A percentile compares a stretch with the other conserved stretches of the same genome.
Conservation (phyloP, 2,113 vertebrate genomes). For the Sciurus niger region DNA sequence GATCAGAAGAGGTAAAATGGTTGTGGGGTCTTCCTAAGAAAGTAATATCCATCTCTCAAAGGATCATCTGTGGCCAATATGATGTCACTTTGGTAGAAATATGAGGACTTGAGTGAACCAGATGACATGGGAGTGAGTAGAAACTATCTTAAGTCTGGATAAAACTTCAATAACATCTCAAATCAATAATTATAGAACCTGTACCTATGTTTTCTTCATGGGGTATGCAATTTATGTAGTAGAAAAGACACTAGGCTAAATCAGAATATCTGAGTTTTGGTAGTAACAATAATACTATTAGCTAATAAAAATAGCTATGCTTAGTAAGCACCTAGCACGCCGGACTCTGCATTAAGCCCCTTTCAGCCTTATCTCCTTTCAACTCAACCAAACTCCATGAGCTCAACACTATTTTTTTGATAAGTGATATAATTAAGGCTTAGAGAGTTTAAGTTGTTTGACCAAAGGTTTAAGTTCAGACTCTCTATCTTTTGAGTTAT, state of each 20-base stretch:
- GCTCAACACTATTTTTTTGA: background rate
- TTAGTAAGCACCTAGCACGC: background rate
- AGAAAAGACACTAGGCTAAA: background rate
- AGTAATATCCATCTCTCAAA: background rate
- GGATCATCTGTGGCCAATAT: background rate
- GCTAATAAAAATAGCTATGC: background rate
- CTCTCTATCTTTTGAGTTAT: background rate
- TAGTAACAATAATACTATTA: background rate
- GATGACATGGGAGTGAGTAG: background rate
- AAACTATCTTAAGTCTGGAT: background rate
- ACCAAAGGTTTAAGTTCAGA: background rate
- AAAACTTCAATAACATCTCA: conserved; percentile 28
- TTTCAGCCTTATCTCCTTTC: background rate
- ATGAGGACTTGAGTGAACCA: background rate
- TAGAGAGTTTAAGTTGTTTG: background rate
- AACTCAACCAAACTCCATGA: background rate
- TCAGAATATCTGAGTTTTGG: conserved; percentile 15
- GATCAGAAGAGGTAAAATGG: background rate
- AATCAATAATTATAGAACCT: background rate
- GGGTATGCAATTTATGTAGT: background rate
- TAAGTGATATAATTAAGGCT: conserved; percentile 27
- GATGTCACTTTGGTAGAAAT: conserved; percentile 50
- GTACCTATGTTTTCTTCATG: background rate
- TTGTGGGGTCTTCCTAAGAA: background rate
- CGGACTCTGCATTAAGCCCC: background rate